Evolutionary conservation across 2,113 vertebrate species (phyloP).

Genomic region (Myotis yumanensis): DNA sequence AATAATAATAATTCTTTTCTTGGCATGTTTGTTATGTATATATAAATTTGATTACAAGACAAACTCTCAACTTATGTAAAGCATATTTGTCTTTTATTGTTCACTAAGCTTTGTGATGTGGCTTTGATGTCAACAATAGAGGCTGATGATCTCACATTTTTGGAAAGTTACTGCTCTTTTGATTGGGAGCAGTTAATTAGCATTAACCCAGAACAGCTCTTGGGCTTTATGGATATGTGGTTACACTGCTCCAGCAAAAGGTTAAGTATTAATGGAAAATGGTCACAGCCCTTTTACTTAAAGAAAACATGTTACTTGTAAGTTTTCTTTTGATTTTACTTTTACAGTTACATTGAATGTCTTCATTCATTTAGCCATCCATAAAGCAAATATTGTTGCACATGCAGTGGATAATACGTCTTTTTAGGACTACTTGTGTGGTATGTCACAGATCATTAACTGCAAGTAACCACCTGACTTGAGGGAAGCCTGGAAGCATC

Average conservation of each 20-base stretch:
- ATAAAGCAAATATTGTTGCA: constrained; percentile 99
- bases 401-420: constrained; percentile 98
- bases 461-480: constrained; percentile 96
- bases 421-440: constrained; percentile 99
- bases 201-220: constrained; percentile 85
- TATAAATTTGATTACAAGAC: constrained; percentile 57
- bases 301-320: constrained; percentile 90
- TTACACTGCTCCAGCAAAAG: constrained; percentile 88
- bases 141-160: constrained; percentile 72
- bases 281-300: constrained; percentile 89
- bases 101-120: constrained; percentile 53
- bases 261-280: constrained; percentile 94
- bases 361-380: constrained; percentile 98
- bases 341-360: constrained; percentile 97
- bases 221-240: constrained; percentile 86
- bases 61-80: neutral
- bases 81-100: constrained; percentile 22
- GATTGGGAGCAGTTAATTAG: constrained; percentile 83
- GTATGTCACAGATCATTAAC: constrained; percentile 98
- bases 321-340: constrained; percentile 93
- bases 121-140: constrained; percentile 66
- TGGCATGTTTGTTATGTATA: constrained; percentile 44
- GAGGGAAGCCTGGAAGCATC: constrained; percentile 95
- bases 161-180: constrained; percentile 74
- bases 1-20: constrained; percentile 66